Base-by-base conservation (phyloP, 2,888 invertebrate genomes). In the Hedychridium roseum region DNA sequence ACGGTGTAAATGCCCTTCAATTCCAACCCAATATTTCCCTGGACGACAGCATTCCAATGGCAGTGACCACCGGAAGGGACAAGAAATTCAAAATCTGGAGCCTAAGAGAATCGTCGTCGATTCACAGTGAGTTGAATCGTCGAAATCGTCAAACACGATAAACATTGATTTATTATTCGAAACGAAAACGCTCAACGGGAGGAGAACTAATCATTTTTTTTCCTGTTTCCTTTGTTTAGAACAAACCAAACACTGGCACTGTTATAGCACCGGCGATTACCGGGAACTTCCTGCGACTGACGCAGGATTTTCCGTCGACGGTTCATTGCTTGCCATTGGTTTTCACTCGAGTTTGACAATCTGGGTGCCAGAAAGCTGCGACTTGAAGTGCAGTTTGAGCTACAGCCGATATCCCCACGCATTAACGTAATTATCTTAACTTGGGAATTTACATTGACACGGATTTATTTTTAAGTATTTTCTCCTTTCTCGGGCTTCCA, bases 1-100 rank as follows among this genome's bases (percentile, higher is more conserved):
- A 81, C 17, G 82, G 82, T 7, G 79, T 91, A 5, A 82, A 81
- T 45, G 80, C 82, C 15, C 73, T 91, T 7, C 75, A 81, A 58
- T 89, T 91, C 70, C 83, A 85, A 64, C 86, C 87, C 5, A 57
- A 63, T 5, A 68, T 76, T 20, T 73, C 67, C 14, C 60, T 71
- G 23, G 56, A 57, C 2, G 71, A 72, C 15, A 75, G 80, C 1
- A 70, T 83, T 23, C 73, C 83, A 53, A 75, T 84, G 49, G 86
- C 85, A 40, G 86, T 88, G 4, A 88, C 89, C 1, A 83, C 86
- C 21, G 88, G 90, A 9, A 76, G 79, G 32, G 91, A 92, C 72
- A 82, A 83, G 38, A 83, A 84, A 54, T 88, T 91, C 61, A 89
- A 89, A 78, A 76, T 90, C 5, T 92, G 91, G 91, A 79, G 82